Percentiles rank a stretch among this genome's conserved stretches.
Conservation (phyloP, 2,797 vertebrate species). For the Mus spretus region DNA sequence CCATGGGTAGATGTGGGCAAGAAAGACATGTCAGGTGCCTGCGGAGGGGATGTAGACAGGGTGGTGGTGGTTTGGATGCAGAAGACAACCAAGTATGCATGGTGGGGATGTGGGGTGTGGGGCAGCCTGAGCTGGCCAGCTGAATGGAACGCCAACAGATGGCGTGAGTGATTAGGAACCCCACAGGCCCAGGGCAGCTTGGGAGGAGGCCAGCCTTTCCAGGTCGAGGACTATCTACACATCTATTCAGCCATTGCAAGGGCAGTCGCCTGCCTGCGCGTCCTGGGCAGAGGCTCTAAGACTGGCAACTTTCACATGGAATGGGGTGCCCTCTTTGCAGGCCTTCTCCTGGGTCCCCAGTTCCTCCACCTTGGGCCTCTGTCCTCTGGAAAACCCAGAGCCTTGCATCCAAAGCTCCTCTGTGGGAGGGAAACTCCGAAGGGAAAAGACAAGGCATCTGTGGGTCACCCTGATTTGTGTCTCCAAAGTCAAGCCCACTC, state of each 20-base stretch:
- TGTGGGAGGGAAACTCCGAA: neutral
- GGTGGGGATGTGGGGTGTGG: too few relatives aligned
- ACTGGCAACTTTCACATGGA: neutral
- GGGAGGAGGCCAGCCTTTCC: neutral
- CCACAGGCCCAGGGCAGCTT: neutral
- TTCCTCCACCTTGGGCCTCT: neutral
- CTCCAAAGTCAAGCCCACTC: neutral
- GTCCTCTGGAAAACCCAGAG: neutral
- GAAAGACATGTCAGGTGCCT: neutral
- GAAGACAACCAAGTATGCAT: neutral
- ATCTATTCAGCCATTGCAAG: neutral
- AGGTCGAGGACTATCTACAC: neutral
- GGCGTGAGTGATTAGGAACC: neutral
- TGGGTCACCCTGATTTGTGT: too few relatives aligned
- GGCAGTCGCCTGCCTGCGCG: accelerated
- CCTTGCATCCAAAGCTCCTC: neutral
- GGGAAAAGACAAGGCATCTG: too few relatives aligned
- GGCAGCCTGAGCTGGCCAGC: neutral
- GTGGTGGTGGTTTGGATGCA: neutral
- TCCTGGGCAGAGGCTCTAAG: neutral
- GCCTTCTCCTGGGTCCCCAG: neutral
- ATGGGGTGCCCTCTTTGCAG: neutral
- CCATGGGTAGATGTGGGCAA: neutral
- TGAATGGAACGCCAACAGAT: neutral
- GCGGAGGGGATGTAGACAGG: too few relatives aligned